A percentile compares a stretch with the other conserved stretches of the same genome.
These are phyloP conservation scores for Ooceraea biroi DNA, from an alignment of 1,140 invertebrate species.

Conservation along the genomic window DNA sequence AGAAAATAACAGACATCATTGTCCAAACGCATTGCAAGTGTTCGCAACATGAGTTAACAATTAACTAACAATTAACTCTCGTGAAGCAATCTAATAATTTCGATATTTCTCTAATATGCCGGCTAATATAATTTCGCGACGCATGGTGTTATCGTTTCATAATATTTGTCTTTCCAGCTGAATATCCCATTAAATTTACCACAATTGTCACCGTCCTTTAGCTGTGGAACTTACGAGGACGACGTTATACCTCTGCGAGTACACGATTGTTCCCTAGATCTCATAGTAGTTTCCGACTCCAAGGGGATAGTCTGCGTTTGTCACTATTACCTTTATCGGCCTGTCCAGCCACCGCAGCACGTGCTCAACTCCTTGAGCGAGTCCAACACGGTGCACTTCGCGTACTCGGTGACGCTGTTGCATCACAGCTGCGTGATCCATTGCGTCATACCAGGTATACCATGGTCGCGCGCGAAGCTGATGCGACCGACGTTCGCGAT, in stretches of 20 bases:
- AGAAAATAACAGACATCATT: constrained; percentile 10
- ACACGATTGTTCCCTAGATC: constrained; percentile 93
- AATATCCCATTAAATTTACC: constrained; percentile 94
- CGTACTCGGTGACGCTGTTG: constrained; percentile 92
- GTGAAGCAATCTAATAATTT: constrained; percentile 6
- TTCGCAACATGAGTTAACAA: not conserved
- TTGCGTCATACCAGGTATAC: constrained; percentile 92
- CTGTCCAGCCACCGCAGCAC: constrained; percentile 88
- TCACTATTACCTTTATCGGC: constrained; percentile 94
- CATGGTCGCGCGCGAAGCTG: constrained; percentile 91
- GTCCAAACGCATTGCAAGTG: not conserved
- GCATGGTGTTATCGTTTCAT: too few species aligned
- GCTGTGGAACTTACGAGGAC: constrained; percentile 91
- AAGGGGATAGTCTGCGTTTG: constrained; percentile 93
- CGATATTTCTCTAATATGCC: not conserved
- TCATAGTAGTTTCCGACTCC: constrained; percentile 91
- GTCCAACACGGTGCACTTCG: constrained; percentile 91
- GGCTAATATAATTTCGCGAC: constrained; percentile 8
- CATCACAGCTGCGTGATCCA: constrained; percentile 94
- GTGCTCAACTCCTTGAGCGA: constrained; percentile 86
- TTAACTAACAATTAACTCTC: not conserved
- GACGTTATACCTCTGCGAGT: constrained; percentile 92
- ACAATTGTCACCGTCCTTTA: constrained; percentile 88
- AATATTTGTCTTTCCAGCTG: constrained; percentile 86
- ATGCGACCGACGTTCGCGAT: constrained; percentile 91